Evolutionary conservation across 2,797 vertebrate species (phyloP).

Genomic region (Otolemur crassicaudatus): DNA sequence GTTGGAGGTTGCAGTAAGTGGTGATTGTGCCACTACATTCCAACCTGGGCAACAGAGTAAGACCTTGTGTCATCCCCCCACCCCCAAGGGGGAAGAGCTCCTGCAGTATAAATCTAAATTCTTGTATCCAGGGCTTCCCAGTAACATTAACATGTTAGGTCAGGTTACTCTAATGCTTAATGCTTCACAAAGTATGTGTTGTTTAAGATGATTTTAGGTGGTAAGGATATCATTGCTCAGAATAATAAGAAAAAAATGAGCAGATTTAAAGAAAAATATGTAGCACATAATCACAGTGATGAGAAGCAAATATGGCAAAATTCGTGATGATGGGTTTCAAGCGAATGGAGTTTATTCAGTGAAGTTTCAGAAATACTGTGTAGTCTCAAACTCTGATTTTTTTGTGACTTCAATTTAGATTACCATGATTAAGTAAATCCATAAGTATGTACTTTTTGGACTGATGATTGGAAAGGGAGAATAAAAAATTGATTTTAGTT

Average conservation of each 20-base stretch:
- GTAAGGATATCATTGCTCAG: slow-evolving; percentile 13
- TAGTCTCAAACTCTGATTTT: slow-evolving; percentile 49
- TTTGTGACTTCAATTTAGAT: not conserved
- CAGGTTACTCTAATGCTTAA: not conserved
- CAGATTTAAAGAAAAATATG: slow-evolving; percentile 34
- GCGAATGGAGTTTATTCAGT: not conserved
- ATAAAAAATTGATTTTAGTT: slow-evolving; percentile 26
- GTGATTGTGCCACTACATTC: not conserved
- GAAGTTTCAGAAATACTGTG: not conserved
- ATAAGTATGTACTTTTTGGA: slow-evolving; percentile 19
- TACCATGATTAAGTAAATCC: not conserved
- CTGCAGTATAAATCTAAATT: not conserved
- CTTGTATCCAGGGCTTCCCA: not conserved
- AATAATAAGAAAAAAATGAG: not conserved
- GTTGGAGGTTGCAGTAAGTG: not conserved
- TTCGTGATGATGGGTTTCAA: slow-evolving; percentile 11
- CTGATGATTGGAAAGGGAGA: not conserved
- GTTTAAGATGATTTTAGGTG: slow-evolving; percentile 27
- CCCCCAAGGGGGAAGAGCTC: not conserved
- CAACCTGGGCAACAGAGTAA: not conserved
- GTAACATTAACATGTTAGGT: not conserved
- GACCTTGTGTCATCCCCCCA: not conserved
- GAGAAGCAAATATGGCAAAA: slow-evolving; percentile 5
- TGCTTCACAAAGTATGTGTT: not conserved
- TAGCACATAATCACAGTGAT: slow-evolving; percentile 45